Evolutionary conservation across 2,113 vertebrate species (phyloP).

Genomic region (Gymnocephalus cernua): DNA sequence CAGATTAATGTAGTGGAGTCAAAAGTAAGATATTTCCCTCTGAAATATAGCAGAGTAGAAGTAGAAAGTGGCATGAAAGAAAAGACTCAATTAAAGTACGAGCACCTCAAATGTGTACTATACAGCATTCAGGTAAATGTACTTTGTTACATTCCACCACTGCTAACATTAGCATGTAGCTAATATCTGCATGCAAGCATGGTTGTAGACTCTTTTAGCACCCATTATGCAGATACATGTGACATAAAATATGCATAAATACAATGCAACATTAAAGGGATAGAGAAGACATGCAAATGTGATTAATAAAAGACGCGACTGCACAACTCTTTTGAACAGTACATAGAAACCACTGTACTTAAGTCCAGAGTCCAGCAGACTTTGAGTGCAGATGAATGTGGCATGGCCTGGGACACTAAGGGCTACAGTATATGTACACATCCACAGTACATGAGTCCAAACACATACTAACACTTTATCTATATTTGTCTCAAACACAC

Average conservation of each 20-base stretch:
- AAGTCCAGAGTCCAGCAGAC: background rate
- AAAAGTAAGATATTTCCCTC: too few species aligned
- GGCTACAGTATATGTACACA: conserved; percentile 23
- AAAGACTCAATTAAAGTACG: too few species aligned
- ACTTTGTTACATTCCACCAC: too few species aligned
- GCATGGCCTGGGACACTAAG: conserved; percentile 2
- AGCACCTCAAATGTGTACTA: too few species aligned
- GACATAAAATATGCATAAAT: conserved; percentile 8
- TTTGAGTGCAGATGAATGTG: conserved; percentile 8
- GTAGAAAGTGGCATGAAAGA: too few species aligned
- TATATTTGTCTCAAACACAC: conserved; percentile 26
- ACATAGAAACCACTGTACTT: conserved; percentile 1
- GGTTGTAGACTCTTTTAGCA: background rate
- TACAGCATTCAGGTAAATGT: too few species aligned
- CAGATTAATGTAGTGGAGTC: too few species aligned
- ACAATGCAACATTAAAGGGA: background rate
- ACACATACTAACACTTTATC: conserved; percentile 20
- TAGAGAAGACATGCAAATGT: background rate
- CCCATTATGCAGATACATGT: background rate
- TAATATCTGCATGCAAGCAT: background rate
- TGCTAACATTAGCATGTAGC: background rate
- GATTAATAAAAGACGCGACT: conserved; percentile 34
- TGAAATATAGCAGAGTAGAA: too few species aligned
- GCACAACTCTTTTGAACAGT: conserved; percentile 3
- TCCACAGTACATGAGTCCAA: conserved; percentile 1